Evolutionary conservation across 1,140 invertebrate genomes (phyloP), one percentile per base, ranked within the genome.

Genomic region (Conus betulinus): DNA sequence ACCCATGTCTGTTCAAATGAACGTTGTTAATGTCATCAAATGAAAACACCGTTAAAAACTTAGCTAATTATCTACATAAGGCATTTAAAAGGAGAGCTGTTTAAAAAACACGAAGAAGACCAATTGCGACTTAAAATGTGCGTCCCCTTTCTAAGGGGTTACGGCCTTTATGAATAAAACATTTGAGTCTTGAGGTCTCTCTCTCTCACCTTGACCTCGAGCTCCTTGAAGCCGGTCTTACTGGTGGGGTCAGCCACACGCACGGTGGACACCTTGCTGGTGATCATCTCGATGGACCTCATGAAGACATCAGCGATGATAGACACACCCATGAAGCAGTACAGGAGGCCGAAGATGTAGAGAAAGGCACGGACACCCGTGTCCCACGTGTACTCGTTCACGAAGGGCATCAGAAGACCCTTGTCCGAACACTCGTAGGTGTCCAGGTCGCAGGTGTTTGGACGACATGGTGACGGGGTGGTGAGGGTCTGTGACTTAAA

Each of bases 261-360:
- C 25, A 97, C 94, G 89, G 96, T 96, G 76, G 95, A 93, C 15
- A 96, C 97, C 93, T 96, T 96, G 91, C 96, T 96, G 6, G 97
- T 97, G 89, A 97, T 97, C 89, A 96, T 96, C 93, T 97, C 97
- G 88, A 97, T 97, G 87, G 96, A 94, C 60, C 96, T 95, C 96
- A 97, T 97, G 92, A 97, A 97, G 89, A 96, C 94, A 91, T 96
- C 96, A 55, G 96, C 96, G 11, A 97, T 95, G 90, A 97, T 97
- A 84, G 97, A 96, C 7, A 97, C 93, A 20, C 95, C 96, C 81
- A 96, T 89, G 88, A 96, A 96, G 85, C 94, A 94, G 93, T 96
- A 97, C 7, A 97, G 89, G 2, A 97, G 93, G 7, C 95, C 96
- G 23, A 96, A 84, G 11, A 97, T 91, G 93, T 97, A 97, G 20